These are phyloP conservation scores for Drosophila barbarae DNA, from an alignment of 2,888 invertebrate genomes.

Conservation along the genomic window DNA sequence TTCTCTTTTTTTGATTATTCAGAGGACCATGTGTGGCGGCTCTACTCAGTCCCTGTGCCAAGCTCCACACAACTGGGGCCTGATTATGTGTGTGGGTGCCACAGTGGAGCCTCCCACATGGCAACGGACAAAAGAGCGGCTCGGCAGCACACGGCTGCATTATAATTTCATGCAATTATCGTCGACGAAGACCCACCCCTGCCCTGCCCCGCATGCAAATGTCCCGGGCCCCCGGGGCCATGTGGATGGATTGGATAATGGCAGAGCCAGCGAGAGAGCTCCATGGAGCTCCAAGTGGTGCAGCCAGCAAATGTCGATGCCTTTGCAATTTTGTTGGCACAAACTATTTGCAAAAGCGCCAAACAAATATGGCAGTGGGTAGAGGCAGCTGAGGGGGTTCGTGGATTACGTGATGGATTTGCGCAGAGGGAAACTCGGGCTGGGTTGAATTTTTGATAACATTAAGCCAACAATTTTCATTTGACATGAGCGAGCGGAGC, in stretches of 20 bases:
- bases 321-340: constrained; percentile 63
- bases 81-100: constrained; percentile 43
- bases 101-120: constrained; percentile 43
- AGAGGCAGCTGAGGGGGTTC: constrained; percentile 11
- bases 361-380: constrained; percentile 65
- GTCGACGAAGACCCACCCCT: constrained; percentile 40
- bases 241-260: constrained; percentile 59
- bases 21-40: constrained; percentile 23
- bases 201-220: constrained; percentile 51
- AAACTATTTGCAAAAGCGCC: constrained; percentile 50
- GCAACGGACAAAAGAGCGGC: constrained; percentile 33
- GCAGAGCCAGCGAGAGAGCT: constrained; percentile 32
- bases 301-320: constrained; percentile 38
- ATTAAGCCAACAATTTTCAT: constrained; percentile 66
- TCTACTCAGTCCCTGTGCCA: neutral
- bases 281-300: constrained; percentile 15
- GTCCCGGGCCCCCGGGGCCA: constrained; percentile 32
- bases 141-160: constrained; percentile 51
- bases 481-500: constrained; percentile 47
- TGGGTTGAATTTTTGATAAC: constrained; percentile 45
- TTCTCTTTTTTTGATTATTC: constrained; percentile 12
- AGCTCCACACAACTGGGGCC: constrained; percentile 15
- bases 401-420: constrained; percentile 47
- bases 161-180: constrained; percentile 74
- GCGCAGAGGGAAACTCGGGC: constrained; percentile 6